Percentiles rank a stretch among this genome's conserved stretches.
Conservation (phyloP, 2,888 invertebrate genomes). For the Cryptocephalus moraei region DNA sequence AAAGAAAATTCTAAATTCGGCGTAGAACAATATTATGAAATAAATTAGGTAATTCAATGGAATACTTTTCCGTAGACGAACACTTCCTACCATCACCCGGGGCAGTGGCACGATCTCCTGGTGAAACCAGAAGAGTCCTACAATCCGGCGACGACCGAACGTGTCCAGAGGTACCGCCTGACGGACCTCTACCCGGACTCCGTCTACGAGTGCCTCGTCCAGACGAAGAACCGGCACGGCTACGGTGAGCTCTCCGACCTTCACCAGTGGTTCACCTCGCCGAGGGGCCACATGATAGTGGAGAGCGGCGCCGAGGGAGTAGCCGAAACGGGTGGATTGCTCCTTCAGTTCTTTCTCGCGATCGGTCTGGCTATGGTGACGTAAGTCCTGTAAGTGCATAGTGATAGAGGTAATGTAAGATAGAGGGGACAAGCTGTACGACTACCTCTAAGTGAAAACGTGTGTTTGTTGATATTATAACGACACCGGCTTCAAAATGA, state of each 20-base stretch:
- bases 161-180: conserved; percentile 39
- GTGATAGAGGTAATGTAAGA: too few species aligned
- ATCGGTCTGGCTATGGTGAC: too few species aligned
- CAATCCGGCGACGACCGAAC: conserved; percentile 32
- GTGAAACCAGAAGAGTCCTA: conserved; percentile 35
- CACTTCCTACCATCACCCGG: conserved; percentile 41
- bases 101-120: conserved; percentile 45
- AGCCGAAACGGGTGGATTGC: too few species aligned
- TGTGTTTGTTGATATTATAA: too few species aligned
- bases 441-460: too few species aligned
- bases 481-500: too few species aligned
- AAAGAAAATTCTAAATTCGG: too few species aligned
- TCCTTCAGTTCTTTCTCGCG: too few species aligned
- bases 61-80: conserved; percentile 35
- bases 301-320: conserved; percentile 8
- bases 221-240: conserved; percentile 47
- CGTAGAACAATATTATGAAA: too few species aligned
- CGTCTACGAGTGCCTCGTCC: conserved; percentile 46
- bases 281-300: conserved; percentile 25
- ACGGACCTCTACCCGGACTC: conserved; percentile 42
- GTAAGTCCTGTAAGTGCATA: too few species aligned
- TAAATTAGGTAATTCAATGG: too few species aligned
- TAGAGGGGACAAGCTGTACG: too few species aligned
- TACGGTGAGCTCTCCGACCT: conserved; percentile 46
- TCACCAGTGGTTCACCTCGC: conserved; percentile 44